Base-by-base conservation (phyloP, 2,797 vertebrate genomes). In the Syngnathus rostellatus region DNA sequence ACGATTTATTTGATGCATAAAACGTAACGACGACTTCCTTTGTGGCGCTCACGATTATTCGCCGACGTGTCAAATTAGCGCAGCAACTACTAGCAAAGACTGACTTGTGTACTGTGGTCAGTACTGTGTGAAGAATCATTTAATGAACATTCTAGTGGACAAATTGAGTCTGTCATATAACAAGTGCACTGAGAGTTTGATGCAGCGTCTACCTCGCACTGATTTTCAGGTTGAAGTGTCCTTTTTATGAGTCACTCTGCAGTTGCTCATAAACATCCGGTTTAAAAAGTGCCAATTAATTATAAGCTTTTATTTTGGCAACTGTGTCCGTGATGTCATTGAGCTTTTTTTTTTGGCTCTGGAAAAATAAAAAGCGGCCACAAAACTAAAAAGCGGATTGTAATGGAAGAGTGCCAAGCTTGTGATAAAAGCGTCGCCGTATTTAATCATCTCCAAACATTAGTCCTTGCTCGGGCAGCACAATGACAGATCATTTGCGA, bases 391-490 rank as follows among this genome's bases (percentile, higher is more conserved):
- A 71, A 51, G 67, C 74, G 1, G 62, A 64, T 68, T 75, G 69
- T 69, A 58, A 68, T 71, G 75, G 76, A 77, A 25, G 19, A 6
- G 64, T 66, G 68, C 79, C 83, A 79, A 72, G 67, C 65, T 67
- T 73, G 53, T 78, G 76, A 85, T 85, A 77, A 79, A 82, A 76
- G 79, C 70, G 72, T 4, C 23, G 21, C n/a, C 64, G 58, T 74
- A 73, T 77, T 74, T 64, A 65, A 78, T 66, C 45, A 53, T 70
- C 63, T 67, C 60, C 55, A 70, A 73, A 67, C 64, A 31, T 67
- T 51, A 40, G 41, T 25, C 65, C 60, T 39, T 41, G 58, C 40
- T 38, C 45, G 4, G 31, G 53, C 31, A 58, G 69, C 58, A 61
- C 68, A 71, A 63, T 66, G 46, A 41, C 38, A 16, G 53, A 46